Evolutionary conservation across 1,140 invertebrate species (phyloP).

Genomic region (Bombus fervidus): DNA sequence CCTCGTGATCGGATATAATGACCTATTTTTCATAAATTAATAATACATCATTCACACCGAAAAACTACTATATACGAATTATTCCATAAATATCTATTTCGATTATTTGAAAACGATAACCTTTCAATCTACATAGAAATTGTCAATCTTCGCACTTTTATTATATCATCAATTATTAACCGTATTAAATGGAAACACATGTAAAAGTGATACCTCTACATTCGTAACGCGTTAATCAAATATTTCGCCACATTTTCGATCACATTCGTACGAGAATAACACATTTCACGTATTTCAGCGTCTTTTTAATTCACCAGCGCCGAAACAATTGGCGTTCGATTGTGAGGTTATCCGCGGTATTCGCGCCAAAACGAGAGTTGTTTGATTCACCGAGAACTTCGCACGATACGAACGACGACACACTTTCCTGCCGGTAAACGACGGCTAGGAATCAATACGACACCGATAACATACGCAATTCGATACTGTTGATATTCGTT

Average conservation of each 20-base stretch:
- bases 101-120: background rate
- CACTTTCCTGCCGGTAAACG: background rate
- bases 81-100: background rate
- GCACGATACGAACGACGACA: background rate
- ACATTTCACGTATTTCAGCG: background rate
- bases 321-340: background rate
- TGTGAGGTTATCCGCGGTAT: background rate
- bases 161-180: background rate
- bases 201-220: background rate
- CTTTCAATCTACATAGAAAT: background rate
- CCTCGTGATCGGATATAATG: too few species aligned
- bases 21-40: background rate
- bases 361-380: constrained; percentile 26
- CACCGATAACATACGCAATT: background rate
- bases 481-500: background rate
- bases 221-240: background rate
- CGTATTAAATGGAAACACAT: background rate
- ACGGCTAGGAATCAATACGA: background rate
- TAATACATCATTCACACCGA: background rate
- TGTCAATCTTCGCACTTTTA: background rate
- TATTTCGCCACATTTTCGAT: background rate
- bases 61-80: background rate
- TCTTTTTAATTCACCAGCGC: background rate
- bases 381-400: background rate
- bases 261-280: background rate